Conservation (phyloP, 2,888 invertebrate genomes). For the Eubasilissa splendida region DNA sequence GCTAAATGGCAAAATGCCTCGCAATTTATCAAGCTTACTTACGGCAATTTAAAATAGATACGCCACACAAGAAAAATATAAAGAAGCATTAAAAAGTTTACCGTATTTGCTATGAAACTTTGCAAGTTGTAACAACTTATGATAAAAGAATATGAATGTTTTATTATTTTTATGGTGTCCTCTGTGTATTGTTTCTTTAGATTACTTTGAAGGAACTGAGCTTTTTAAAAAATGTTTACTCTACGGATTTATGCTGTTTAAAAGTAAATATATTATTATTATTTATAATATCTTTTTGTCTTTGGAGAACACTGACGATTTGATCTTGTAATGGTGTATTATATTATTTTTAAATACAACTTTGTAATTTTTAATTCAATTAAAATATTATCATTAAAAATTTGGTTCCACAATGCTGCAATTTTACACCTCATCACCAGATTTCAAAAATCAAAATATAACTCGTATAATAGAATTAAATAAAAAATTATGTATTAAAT, state of each 20-base stretch:
- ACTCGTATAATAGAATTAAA: no score
- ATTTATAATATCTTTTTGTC: no score
- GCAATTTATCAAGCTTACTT: constrained; percentile 33
- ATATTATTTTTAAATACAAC: no score
- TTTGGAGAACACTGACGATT: no score
- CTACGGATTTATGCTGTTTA: background rate
- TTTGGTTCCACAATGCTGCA: no score
- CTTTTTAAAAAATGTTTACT: background rate
- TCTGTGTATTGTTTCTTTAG: constrained; percentile 47
- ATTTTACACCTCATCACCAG: no score
- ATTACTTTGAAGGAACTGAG: constrained; percentile 26
- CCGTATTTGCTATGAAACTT: constrained; percentile 33
- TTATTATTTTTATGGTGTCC: constrained; percentile 31
- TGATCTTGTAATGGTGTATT: no score
- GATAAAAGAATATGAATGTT: constrained; percentile 32
- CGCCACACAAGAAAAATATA: constrained; percentile 32
- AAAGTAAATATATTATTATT: background rate
- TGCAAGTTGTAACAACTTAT: constrained; percentile 35
- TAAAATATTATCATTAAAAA: no score
- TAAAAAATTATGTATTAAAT: no score
- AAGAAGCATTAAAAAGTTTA: constrained; percentile 43
- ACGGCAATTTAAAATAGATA: constrained; percentile 43
- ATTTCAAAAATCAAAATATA: no score
- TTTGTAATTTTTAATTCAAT: no score
- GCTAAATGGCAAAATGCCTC: constrained; percentile 29